Base-by-base conservation (phyloP, 1,140 invertebrate genomes). In the Gryllus bimaculatus region DNA sequence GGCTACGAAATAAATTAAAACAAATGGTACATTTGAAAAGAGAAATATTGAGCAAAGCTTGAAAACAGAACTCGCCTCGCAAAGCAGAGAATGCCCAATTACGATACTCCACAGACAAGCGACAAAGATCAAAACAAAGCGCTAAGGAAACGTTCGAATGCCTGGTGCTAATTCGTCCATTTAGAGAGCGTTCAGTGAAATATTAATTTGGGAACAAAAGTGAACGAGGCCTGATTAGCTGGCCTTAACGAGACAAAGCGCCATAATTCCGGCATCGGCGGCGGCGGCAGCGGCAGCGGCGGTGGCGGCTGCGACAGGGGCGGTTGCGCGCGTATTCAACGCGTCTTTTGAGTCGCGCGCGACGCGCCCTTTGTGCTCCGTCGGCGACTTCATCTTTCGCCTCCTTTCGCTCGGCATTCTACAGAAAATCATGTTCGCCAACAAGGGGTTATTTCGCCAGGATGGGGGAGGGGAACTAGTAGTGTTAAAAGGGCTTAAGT, bases 401-500 rank as follows among this genome's bases (percentile, higher is more conserved):
- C 54, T 66, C 54, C 54, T 10, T 13, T 13, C 10, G 54, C 54
- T 13, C 10, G 10, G 54, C 54, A 39, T 39, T 39, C 26, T 39
- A 39, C 26, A 66, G 54, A 66, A 66, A 66, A 66, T 66, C 54
- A 66, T 66, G 54, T 66, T 66, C 54, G 26, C 54, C 54, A 66
- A 66, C 54, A 66, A 66, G 54, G 54, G 54, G 54, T 66, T 66
- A 66, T 66, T 66, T 66, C 54, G 54, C 26, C 26, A 66, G 54
- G 7, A 66, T 7, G 54, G 54, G 54, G 7, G 54, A 54, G 54
- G 54, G 54, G 54, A 66, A 66, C 54, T 66, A 66, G 54, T 66
- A 66, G 54, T 66, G 54, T 66, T 66, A 66, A 66, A 66, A 66
- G 54, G 54, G 54, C 54, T 66, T 66, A 66, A 66, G 54, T 66